Evolutionary conservation across 2,888 invertebrate species (phyloP).

Genomic region (Scotopteryx bipunctaria): DNA sequence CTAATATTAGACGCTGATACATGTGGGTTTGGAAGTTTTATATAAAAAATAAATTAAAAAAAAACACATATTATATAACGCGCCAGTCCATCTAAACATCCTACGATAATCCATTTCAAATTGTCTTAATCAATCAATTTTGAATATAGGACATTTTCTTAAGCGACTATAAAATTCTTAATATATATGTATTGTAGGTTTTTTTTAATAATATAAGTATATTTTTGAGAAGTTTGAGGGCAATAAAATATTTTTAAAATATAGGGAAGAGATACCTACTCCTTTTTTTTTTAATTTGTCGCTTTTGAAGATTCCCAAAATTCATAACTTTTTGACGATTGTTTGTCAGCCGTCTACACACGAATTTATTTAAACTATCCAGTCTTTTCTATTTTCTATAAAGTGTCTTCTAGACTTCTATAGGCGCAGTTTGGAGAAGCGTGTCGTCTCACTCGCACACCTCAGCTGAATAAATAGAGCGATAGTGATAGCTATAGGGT

Average conservation of each 20-base stretch:
- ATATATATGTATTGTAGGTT: not conserved
- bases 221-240: too few species aligned
- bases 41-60: constrained; percentile 32
- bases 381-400: constrained; percentile 28
- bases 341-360: constrained; percentile 38
- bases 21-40: constrained; percentile 15
- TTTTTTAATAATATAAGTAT: not conserved
- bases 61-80: constrained; percentile 4
- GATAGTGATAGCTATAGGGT: constrained; percentile 80
- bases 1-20: constrained; percentile 19
- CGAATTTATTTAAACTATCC: constrained; percentile 37
- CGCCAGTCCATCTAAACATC: constrained; percentile 2
- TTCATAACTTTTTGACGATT: constrained; percentile 27
- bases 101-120: not conserved
- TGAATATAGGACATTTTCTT: not conserved
- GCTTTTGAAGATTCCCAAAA: constrained; percentile 11
- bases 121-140: not conserved
- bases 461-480: constrained; percentile 62
- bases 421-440: constrained; percentile 59
- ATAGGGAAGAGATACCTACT: not conserved
- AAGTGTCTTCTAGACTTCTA: constrained; percentile 46
- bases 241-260: not conserved
- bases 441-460: constrained; percentile 59
- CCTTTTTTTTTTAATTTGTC: constrained; percentile 6
- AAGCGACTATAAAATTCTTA: not conserved